Conservation (phyloP, 1,140 invertebrate species). For the Nymphalis io region DNA sequence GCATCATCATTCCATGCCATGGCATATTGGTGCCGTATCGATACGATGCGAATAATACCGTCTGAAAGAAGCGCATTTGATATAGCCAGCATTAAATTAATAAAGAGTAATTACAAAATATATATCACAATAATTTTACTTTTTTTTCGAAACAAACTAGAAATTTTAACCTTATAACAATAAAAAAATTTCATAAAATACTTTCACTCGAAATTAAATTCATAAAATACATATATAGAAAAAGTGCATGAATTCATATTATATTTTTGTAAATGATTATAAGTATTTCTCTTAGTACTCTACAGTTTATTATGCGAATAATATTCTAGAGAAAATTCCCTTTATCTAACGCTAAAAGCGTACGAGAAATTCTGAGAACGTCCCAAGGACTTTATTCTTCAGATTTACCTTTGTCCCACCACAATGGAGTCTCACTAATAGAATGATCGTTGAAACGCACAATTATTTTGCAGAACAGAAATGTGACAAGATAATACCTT, state of each 20-base stretch:
- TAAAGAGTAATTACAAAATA: too few species aligned
- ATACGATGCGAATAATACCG: neutral
- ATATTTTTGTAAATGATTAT: too few species aligned
- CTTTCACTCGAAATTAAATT: too few species aligned
- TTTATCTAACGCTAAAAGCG: conserved; percentile 24
- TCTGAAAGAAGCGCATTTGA: neutral
- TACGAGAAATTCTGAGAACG: conserved; percentile 26
- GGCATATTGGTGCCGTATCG: neutral
- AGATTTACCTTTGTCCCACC: conserved; percentile 32
- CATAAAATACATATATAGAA: too few species aligned
- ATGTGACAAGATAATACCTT: conserved; percentile 17
- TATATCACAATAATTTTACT: too few species aligned
- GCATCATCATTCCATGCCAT: neutral
- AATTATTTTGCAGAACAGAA: conserved; percentile 30
- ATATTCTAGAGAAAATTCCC: conserved; percentile 18
- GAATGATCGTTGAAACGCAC: conserved; percentile 33
- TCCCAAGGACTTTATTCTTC: conserved; percentile 33
- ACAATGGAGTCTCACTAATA: conserved; percentile 30
- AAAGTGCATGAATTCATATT: too few species aligned
- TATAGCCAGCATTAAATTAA: neutral
- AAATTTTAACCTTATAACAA: too few species aligned
- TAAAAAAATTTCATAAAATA: too few species aligned
- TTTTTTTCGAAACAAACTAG: too few species aligned
- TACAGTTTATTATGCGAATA: conserved; percentile 4
- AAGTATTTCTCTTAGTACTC: neutral